phyloP scores from a whole-genome alignment of 37 sponge, comb jelly and placozoan species.

The Beroe forskalii region DNA sequence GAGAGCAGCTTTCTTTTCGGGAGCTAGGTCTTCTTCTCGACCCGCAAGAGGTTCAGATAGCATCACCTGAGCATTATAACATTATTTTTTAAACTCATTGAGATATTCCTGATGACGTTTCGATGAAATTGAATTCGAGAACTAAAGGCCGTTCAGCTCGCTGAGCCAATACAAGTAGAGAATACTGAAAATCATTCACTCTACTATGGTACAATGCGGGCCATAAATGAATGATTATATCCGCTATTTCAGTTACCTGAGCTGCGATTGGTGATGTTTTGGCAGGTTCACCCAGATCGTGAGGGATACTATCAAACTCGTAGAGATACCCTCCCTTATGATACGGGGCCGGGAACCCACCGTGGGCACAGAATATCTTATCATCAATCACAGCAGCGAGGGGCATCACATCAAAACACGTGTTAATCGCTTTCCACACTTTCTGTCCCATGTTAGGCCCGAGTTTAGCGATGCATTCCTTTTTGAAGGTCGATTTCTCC shows the following conservation, averaged over 20 bases:
- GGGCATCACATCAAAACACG: background rate
- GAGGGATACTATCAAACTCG: background rate
- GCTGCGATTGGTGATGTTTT: background rate
- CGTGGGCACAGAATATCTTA: background rate
- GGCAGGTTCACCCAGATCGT: background rate
- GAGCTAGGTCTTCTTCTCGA: background rate
- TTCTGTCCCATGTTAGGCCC: background rate
- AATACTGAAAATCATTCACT: no score
- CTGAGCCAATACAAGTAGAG: no score
- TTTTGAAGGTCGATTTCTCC: background rate
- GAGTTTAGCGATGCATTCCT: background rate
- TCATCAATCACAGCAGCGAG: background rate
- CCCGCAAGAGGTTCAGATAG: background rate
- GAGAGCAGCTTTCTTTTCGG: background rate
- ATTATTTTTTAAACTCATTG: no score
- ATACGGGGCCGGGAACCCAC: background rate
- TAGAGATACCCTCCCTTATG: background rate
- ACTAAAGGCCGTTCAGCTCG: no score
- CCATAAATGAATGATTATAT: no score
- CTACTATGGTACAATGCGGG: no score
- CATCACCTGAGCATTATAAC: no score
- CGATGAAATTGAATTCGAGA: no score
- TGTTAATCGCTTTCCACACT: background rate
- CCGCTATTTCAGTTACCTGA: no score
- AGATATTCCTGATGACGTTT: no score